phyloP scores from a whole-genome alignment of 2,113 vertebrate species.

The Cebus imitator region DNA sequence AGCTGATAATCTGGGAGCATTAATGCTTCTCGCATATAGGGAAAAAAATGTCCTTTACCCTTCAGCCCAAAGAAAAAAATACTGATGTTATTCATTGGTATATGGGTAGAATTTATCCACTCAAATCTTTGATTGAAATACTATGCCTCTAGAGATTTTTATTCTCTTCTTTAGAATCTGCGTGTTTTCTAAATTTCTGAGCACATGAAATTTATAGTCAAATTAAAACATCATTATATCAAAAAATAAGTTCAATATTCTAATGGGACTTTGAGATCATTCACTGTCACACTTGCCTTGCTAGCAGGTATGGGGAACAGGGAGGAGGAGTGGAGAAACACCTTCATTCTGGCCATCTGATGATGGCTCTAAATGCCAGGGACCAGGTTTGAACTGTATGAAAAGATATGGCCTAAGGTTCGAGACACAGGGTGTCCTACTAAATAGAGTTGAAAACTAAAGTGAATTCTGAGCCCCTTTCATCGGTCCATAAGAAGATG shows the following conservation, averaged over 20 bases:
- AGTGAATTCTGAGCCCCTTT: not conserved
- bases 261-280: not conserved
- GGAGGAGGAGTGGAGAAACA: not conserved
- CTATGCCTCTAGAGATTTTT: not conserved
- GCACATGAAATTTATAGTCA: not conserved
- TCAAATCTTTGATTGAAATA: not conserved
- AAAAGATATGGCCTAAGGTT: not conserved
- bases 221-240: not conserved
- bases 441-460: not conserved
- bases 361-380: not conserved
- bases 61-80: not conserved
- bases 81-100: not conserved
- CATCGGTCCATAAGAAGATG: not conserved
- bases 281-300: not conserved
- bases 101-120: not conserved
- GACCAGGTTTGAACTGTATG: not conserved
- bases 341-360: not conserved
- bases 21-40: not conserved
- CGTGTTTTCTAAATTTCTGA: not conserved
- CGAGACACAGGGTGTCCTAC: not conserved
- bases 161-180: conserved; percentile 16
- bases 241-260: not conserved
- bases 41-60: not conserved
- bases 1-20: not conserved
- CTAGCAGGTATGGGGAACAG: not conserved